Evolutionary conservation across 2,113 vertebrate species (phyloP).

Genomic region (Athene noctua): DNA sequence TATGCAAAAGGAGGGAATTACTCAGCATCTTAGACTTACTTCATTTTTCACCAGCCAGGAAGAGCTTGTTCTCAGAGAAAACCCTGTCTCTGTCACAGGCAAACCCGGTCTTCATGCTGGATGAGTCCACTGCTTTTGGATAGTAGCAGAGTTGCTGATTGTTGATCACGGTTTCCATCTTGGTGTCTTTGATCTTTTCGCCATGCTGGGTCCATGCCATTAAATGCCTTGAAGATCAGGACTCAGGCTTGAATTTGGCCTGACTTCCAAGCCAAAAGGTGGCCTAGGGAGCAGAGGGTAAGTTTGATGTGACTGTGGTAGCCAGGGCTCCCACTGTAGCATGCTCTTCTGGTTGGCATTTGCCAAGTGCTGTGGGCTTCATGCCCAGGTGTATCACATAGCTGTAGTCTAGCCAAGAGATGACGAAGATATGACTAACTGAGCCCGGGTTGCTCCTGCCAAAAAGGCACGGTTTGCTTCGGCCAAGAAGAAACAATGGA

Average conservation of each 20-base stretch:
- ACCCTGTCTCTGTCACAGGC: not conserved
- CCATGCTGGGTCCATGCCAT: not conserved
- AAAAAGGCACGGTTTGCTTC: not conserved
- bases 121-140: not conserved
- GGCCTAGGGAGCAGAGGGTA: not conserved
- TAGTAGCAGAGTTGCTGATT: not conserved
- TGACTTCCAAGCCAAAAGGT: not conserved
- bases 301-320: not conserved
- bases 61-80: not conserved
- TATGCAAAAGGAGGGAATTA: not conserved
- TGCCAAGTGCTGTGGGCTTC: constrained; percentile 38
- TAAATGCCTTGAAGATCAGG: constrained; percentile 1
- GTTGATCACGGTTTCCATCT: not conserved
- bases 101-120: not conserved
- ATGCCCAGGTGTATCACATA: constrained; percentile 27
- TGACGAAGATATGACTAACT: constrained; percentile 31
- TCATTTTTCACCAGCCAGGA: not conserved
- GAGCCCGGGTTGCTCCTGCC: not conserved
- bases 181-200: not conserved
- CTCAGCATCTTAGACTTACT: not conserved
- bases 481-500: not conserved
- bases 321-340: not conserved
- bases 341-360: not conserved
- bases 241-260: not conserved
- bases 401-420: constrained; percentile 25